Base-by-base conservation (phyloP, 2,888 invertebrate genomes). In the Nephrotoma flavescens region DNA sequence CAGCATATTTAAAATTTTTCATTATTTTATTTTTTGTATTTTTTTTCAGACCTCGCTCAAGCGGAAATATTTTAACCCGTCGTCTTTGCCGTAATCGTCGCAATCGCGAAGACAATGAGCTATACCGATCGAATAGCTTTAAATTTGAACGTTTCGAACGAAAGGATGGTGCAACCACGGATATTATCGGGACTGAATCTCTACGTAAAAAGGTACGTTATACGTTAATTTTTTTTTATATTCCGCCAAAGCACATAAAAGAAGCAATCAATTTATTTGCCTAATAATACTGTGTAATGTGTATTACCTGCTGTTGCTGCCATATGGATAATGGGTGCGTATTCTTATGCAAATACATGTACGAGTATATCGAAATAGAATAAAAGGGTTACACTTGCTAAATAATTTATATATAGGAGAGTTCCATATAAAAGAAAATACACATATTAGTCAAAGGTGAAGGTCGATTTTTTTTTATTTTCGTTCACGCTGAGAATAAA, bases 121-220 rank as follows among this genome's bases (percentile, higher is more conserved):
- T 96, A 87, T 96, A 96, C 90, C 94, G 96, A 89, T 96, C 96
- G 88, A 96, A 96, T 91, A 96, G 96, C 92, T 96, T 96, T 93
- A 96, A 96, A 92, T 96, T 96, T 91, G 96, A 96, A 92, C 93
- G 96, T 87, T 96, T 96, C 90, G 95, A 96, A 89, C 93, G 96
- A 89, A 93, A 93, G 87, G 93, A 94, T 86, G 94, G 94, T 89
- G 19, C 52, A 12, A 9, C 41, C 9, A 94, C 93, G 90, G 95
- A 95, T 89, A n/a, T 57, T 52, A 93, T 94, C 89, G 93, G 93
- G 88, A 92, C 93, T 47, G 88, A 92, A 90, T 91, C 92, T 9
- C 84, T 84, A 6, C 84, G 84, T 15, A 84, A 84, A 84, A 84
- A 84, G 84, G 84, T 84, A 84, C 4, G 84, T 84, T 31, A 31